Base-by-base conservation (phyloP, 2,113 vertebrate species). In the Albula glossodonta region DNA sequence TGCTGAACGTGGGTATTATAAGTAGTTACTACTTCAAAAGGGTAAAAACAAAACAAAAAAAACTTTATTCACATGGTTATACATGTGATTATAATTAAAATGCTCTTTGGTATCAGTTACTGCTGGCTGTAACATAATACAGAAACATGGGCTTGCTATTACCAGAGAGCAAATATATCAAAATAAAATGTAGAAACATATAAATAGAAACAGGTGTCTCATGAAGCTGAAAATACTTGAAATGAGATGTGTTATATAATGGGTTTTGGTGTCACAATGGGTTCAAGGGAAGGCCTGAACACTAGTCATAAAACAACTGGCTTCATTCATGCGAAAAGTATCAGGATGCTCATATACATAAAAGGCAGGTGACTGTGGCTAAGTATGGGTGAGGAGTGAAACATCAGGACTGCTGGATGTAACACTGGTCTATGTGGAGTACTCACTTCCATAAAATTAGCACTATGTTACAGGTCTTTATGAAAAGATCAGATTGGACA, bases 401-500 rank as follows among this genome's bases (percentile, higher is more conserved):
- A 19, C 56, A 57, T 57, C 56, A 63, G 15, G 17, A 22, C 17
- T 63, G 22, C 17, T 63, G 60, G 60, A 63, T 19, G 22, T 3
- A 13, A 63, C 2, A n/a, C 60, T 19, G 60, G 15, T 63, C 60
- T 22, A 63, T 63, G 1, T 63, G 60, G 22, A 19, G 52, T 11
- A 56, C 11, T 19, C 11, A 17, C 5, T 3, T 63, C n/a, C 22
- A 7, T 31, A 31, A 8, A 4, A 31, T 74, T 74, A n/a, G 66
- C 25, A n/a, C 10, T 89, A 89, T 89, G 86, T 86, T 87, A 74
- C 22, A 82, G 31, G 17, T 53, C 81, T 81, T 53, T 74, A 22
- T 74, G 22, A 74, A 74, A 74, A 31, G 66, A n/a, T 74, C 66
- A 74, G 22, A 74, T 1, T 5, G 10, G 15, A 22, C 60, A 63